A percentile compares a stretch with the other conserved stretches of the same genome.
Conservation (phyloP, 2,113 vertebrate species). For the Mandrillus leucophaeus region DNA sequence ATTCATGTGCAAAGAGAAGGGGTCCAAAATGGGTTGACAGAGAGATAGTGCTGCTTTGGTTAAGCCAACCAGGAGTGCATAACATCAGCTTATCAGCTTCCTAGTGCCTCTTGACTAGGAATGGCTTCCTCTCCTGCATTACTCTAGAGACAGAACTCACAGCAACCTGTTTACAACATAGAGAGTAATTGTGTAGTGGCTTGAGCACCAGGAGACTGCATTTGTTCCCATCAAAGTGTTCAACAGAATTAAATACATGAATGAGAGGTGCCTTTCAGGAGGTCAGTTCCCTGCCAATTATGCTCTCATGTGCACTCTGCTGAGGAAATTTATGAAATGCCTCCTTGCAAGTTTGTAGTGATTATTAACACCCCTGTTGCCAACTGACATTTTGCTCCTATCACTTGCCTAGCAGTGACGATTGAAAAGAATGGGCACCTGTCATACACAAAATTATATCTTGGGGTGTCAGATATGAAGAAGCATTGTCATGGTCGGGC, state of each 20-base stretch:
- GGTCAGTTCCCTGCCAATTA: constrained; percentile 59
- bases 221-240: constrained; percentile 76
- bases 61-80: background rate
- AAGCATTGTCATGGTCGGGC: background rate
- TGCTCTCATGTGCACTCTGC: constrained; percentile 65
- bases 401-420: constrained; percentile 69
- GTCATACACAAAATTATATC: constrained; percentile 40
- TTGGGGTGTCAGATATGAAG: constrained; percentile 29
- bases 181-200: constrained; percentile 71
- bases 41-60: background rate
- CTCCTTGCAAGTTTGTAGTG: constrained; percentile 73
- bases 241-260: constrained; percentile 74
- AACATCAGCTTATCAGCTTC: background rate
- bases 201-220: constrained; percentile 63
- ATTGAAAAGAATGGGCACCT: constrained; percentile 68
- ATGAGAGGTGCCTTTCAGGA: constrained; percentile 68
- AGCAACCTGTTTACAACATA: constrained; percentile 23
- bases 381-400: constrained; percentile 76
- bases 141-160: background rate
- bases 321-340: constrained; percentile 75
- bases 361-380: constrained; percentile 76
- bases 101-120: background rate
- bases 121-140: background rate
- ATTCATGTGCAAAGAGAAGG: background rate
- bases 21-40: background rate